Conservation (phyloP, 2,888 invertebrate genomes). For the Dryococelus australis region DNA sequence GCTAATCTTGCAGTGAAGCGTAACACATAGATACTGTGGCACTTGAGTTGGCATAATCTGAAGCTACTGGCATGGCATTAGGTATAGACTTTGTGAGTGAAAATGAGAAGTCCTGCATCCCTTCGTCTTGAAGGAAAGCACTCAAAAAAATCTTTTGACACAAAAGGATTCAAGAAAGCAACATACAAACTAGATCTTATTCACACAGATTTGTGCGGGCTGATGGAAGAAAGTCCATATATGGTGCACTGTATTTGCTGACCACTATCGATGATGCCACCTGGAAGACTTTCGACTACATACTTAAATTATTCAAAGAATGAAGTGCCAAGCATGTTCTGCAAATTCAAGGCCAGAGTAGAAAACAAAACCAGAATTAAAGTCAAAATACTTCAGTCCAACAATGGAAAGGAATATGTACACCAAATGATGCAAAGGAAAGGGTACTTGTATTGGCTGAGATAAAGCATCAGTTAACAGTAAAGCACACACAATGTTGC, state of each 20-base stretch:
- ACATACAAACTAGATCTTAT: neutral
- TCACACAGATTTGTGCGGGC: neutral
- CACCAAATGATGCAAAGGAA: neutral
- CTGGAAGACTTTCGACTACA: neutral
- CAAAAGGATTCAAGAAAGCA: constrained; percentile 7
- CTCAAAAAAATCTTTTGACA: constrained; percentile 46
- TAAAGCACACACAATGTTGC: neutral
- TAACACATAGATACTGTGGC: constrained; percentile 1
- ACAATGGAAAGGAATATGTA: constrained; percentile 5
- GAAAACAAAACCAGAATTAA: neutral
- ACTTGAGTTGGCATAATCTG: neutral
- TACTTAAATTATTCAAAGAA: neutral
- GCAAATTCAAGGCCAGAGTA: neutral
- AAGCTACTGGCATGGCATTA: neutral
- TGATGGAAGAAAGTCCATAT: constrained; percentile 26
- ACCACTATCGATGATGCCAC: constrained; percentile 48
- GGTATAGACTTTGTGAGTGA: neutral
- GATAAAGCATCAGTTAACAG: neutral
- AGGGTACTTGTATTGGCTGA: neutral
- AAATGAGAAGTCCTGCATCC: neutral
- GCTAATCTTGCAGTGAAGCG: no score
- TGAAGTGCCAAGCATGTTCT: neutral
- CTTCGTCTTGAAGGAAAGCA: constrained; percentile 51
- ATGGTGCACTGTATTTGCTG: constrained; percentile 53
- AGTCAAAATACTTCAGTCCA: neutral